Evolutionary conservation across 1,140 invertebrate species (phyloP).

Genomic region (Meloidogyne exigua): DNA sequence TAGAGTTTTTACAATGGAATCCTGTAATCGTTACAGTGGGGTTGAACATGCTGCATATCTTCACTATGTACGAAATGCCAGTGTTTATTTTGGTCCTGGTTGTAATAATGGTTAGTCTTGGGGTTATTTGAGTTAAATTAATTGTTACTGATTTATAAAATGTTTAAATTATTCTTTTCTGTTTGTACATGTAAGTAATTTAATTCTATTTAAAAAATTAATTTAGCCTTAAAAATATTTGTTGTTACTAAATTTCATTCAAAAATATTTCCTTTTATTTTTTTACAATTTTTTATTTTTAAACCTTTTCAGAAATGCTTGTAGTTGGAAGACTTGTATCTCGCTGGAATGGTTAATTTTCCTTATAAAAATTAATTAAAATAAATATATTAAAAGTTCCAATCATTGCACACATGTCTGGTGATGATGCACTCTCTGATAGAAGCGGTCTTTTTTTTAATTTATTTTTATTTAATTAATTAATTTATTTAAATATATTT

Average conservation of each 20-base stretch:
- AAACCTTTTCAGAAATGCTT: slow-evolving; percentile 47
- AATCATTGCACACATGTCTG: slow-evolving; percentile 59
- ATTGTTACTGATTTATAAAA: too few relatives aligned
- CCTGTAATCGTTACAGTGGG: slow-evolving; percentile 57
- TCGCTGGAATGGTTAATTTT: slow-evolving; percentile 48
- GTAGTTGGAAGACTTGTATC: slow-evolving; percentile 57
- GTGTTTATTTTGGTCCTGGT: slow-evolving; percentile 59
- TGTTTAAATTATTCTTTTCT: too few relatives aligned
- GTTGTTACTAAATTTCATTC: too few relatives aligned
- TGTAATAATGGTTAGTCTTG: slow-evolving; percentile 56
- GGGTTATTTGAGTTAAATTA: too few relatives aligned
- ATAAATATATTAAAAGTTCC: slow-evolving; percentile 39
- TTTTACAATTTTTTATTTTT: too few relatives aligned
- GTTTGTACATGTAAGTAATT: too few relatives aligned
- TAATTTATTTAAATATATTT: slow-evolving; percentile 17
- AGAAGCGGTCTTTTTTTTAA: slow-evolving; percentile 17
- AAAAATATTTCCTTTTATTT: too few relatives aligned
- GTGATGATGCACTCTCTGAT: slow-evolving; percentile 55
- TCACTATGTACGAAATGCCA: slow-evolving; percentile 58
- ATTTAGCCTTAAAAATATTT: too few relatives aligned
- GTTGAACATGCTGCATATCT: slow-evolving; percentile 60
- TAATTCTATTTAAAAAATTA: too few relatives aligned
- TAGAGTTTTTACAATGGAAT: slow-evolving; percentile 59
- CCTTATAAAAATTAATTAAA: not conserved
- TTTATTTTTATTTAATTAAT: not conserved